Percentiles rank a stretch among this genome's conserved stretches.
Conservation (phyloP, 2,888 invertebrate species). For the Lasioglossum leucozonium region DNA sequence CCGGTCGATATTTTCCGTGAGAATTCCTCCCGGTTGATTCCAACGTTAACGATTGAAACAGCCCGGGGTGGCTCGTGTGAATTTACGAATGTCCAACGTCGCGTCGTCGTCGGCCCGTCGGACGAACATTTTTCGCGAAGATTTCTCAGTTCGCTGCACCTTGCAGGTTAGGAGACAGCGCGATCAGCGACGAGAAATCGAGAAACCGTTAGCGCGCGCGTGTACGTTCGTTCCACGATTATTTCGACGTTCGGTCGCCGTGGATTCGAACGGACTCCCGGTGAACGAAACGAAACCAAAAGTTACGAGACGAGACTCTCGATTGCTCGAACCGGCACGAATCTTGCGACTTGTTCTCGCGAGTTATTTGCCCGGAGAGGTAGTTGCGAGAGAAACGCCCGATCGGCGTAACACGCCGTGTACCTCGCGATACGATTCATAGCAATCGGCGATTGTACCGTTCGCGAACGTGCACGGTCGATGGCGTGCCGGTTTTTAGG, state of each 20-base stretch:
- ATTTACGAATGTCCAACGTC: neutral
- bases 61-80: neutral
- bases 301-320: neutral
- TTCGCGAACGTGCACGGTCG: neutral
- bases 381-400: constrained; percentile 5
- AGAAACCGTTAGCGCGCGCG: neutral
- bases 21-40: neutral
- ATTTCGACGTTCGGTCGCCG: neutral
- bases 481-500: constrained; percentile 53
- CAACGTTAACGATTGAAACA: neutral
- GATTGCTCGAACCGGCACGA: neutral
- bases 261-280: neutral
- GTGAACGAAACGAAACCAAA: neutral
- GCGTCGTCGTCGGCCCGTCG: fast-evolving
- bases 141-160: neutral
- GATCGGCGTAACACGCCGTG: neutral
- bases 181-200: neutral
- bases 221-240: neutral
- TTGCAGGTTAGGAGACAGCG: neutral
- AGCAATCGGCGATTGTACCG: constrained; percentile 23
- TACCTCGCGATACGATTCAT: constrained; percentile 24
- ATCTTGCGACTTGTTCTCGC: constrained; percentile 3
- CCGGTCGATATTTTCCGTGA: neutral
- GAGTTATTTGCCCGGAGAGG: neutral
- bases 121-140: neutral